phyloP scores from a whole-genome alignment of 2,113 vertebrate species.

The Zosterops lateralis region DNA sequence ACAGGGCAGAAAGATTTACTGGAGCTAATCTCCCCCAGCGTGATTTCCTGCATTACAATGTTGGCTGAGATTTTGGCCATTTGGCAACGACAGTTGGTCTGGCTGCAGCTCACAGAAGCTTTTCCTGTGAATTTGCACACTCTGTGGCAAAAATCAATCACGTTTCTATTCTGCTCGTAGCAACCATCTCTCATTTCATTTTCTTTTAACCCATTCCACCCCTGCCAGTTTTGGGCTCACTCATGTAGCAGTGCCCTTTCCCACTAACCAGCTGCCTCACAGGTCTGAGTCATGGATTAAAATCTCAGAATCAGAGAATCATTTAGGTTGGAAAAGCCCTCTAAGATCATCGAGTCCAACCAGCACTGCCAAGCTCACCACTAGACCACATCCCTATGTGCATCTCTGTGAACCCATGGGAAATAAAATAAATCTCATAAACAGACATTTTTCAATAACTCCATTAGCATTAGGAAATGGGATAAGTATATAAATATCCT shows the following conservation, averaged over 20 bases:
- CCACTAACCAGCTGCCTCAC: not conserved
- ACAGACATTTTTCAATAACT: not conserved
- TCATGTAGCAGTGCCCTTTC: not conserved
- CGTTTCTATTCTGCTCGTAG: not conserved
- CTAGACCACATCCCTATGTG: accelerated
- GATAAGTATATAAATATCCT: not conserved
- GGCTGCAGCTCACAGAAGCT: slow-evolving; percentile 1
- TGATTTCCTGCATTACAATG: not conserved
- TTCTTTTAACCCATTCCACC: slow-evolving; percentile 21
- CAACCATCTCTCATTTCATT: not conserved
- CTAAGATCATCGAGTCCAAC: not conserved
- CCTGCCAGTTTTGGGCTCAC: not conserved
- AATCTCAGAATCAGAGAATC: not conserved
- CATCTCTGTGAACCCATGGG: not conserved
- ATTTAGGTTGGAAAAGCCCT: not conserved
- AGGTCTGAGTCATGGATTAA: not conserved
- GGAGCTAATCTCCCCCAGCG: not conserved
- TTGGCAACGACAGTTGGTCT: slow-evolving; percentile 51
- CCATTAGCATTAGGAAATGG: not conserved
- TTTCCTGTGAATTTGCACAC: slow-evolving; percentile 29
- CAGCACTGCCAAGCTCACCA: not conserved
- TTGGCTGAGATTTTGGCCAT: slow-evolving; percentile 38
- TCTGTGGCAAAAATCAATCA: slow-evolving; percentile 29
- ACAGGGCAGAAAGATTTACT: not conserved
- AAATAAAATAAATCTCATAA: not conserved